These are phyloP conservation scores for Petrophora chlorosata DNA, from an alignment of 2,888 invertebrate genomes.

Conservation along the genomic window DNA sequence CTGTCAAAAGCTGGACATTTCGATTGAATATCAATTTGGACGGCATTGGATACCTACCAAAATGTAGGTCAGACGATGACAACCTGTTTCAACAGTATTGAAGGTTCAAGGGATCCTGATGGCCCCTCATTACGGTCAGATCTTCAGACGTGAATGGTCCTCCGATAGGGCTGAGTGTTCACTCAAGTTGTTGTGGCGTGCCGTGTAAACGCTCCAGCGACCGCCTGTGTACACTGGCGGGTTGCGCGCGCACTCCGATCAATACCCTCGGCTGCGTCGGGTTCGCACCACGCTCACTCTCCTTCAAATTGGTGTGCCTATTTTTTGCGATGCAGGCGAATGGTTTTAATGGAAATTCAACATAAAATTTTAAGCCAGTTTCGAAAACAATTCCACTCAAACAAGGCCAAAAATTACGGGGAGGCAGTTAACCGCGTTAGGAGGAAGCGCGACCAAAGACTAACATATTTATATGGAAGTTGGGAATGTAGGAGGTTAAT, in stretches of 20 bases:
- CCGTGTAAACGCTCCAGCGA: constrained; percentile 67
- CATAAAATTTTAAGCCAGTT: constrained; percentile 20
- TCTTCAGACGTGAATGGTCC: constrained; percentile 63
- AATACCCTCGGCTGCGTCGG: constrained; percentile 73
- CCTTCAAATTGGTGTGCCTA: constrained; percentile 71
- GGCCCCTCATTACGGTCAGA: constrained; percentile 38
- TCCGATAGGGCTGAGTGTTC: constrained; percentile 68
- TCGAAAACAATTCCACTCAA: constrained; percentile 41
- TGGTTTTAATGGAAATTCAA: constrained; percentile 55
- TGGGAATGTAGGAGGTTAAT: constrained; percentile 42
- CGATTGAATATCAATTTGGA: constrained; percentile 3
- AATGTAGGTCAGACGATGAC: constrained; percentile 11
- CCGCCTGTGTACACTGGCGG: constrained; percentile 76
- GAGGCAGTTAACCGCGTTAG: constrained; percentile 9
- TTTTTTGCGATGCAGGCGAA: constrained; percentile 63
- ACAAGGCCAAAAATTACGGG: constrained; percentile 42
- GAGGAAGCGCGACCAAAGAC: background rate
- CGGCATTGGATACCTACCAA: background rate
- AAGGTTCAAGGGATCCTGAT: background rate
- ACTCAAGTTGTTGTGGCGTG: constrained; percentile 68
- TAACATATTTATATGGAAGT: constrained; percentile 31
- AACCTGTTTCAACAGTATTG: constrained; percentile 9
- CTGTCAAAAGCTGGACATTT: constrained; percentile 24
- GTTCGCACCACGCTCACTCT: constrained; percentile 70
- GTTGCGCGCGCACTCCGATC: constrained; percentile 81